A percentile compares a stretch with the other conserved stretches of the same genome.
phyloP scores from a whole-genome alignment of 2,113 vertebrate species.

The Noturus placidus region DNA sequence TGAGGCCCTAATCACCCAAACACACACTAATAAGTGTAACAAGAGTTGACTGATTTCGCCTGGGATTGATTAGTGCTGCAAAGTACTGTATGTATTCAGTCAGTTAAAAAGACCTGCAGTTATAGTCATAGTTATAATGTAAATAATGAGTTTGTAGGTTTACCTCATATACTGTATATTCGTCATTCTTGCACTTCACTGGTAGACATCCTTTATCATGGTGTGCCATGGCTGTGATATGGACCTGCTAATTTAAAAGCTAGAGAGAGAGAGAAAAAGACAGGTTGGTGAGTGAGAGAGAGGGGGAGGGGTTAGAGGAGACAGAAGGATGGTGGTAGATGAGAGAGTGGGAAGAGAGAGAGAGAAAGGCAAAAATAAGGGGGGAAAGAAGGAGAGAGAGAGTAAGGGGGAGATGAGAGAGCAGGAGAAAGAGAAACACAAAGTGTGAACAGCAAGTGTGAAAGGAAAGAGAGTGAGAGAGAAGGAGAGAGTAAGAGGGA shows the following conservation, averaged over 20 bases:
- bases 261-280: not conserved
- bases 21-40: not conserved
- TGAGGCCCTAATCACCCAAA: not conserved
- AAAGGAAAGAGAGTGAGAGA: not conserved
- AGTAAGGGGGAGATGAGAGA: not conserved
- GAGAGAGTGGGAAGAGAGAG: not conserved
- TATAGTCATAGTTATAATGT: no score
- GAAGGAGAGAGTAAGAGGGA: not conserved
- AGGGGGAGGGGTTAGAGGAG: not conserved
- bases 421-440: no score
- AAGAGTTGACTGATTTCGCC: not conserved
- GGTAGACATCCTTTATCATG: not conserved
- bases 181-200: not conserved
- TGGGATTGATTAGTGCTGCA: conserved; percentile 15
- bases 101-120: not conserved
- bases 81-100: not conserved
- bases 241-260: not conserved
- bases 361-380: not conserved
- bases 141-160: not conserved
- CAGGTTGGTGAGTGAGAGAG: not conserved
- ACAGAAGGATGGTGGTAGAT: not conserved
- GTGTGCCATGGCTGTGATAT: no score
- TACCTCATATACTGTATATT: not conserved
- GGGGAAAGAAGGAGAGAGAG: not conserved
- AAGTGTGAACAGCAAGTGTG: no score